Evolutionary conservation across 2,888 invertebrate species (phyloP).

Genomic region (Mechanitis mazaeus): DNA sequence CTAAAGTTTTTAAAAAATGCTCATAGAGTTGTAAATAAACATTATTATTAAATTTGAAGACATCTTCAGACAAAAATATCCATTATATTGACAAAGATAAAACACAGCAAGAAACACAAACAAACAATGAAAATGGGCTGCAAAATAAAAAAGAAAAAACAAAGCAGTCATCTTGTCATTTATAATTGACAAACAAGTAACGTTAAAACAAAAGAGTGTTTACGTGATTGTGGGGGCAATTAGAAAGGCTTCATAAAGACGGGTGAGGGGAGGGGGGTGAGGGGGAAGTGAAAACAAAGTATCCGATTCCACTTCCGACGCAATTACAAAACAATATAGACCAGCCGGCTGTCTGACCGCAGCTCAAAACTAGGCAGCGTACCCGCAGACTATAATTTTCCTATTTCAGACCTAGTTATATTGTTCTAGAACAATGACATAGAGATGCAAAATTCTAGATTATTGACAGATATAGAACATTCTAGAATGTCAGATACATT

Average conservation of each 20-base stretch:
- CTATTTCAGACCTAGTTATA: constrained; percentile 44
- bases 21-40: not conserved
- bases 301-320: constrained; percentile 72
- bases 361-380: constrained; percentile 60
- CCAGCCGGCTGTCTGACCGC: constrained; percentile 56
- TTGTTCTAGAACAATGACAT: constrained; percentile 39
- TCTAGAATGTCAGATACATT: too few relatives aligned
- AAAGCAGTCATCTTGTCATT: constrained; percentile 10
- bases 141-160: not conserved
- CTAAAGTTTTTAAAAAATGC: not conserved
- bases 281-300: constrained; percentile 61
- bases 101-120: constrained; percentile 1
- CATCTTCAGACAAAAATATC: not conserved
- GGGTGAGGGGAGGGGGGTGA: constrained; percentile 39
- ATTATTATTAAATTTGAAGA: not conserved
- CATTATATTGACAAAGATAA: not conserved
- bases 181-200: constrained; percentile 24
- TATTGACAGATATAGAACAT: constrained; percentile 31
- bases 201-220: constrained; percentile 37
- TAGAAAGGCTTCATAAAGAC: constrained; percentile 63
- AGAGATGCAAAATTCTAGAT: not conserved
- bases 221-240: constrained; percentile 49
- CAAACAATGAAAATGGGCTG: not conserved
- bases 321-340: constrained; percentile 65
- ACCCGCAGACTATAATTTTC: constrained; percentile 45